Percentiles rank a stretch among this genome's conserved stretches.
These are phyloP conservation scores for Eupithecia tripunctaria DNA, from an alignment of 2,888 invertebrate genomes.

Conservation along the genomic window DNA sequence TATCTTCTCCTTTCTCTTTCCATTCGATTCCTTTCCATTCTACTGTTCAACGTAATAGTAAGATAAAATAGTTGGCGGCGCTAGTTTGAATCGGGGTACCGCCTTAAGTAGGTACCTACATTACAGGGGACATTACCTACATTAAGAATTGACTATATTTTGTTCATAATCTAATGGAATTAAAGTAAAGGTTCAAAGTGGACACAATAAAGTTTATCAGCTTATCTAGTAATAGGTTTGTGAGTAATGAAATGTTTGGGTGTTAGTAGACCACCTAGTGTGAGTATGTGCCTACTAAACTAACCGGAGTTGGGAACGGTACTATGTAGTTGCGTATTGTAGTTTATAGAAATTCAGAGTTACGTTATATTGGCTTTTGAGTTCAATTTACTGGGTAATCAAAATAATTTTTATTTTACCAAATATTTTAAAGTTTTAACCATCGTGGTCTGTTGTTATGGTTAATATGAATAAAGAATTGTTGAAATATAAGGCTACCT, in stretches of 20 bases:
- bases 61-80: too few relatives aligned
- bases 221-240: constrained; percentile 50
- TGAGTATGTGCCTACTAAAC: constrained; percentile 21
- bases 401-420: background rate
- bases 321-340: background rate
- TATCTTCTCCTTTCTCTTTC: too few relatives aligned
- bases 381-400: background rate
- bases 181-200: constrained; percentile 27
- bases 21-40: too few relatives aligned
- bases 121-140: background rate
- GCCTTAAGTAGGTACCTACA: too few relatives aligned
- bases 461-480: background rate
- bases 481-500: too few relatives aligned
- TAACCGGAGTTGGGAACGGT: constrained; percentile 4
- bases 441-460: background rate
- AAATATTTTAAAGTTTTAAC: background rate
- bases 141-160: background rate
- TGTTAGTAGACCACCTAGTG: constrained; percentile 70
- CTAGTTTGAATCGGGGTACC: too few relatives aligned
- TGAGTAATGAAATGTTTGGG: constrained; percentile 63
- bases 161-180: constrained; percentile 31
- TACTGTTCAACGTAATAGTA: too few relatives aligned
- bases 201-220: constrained; percentile 57
- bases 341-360: background rate
- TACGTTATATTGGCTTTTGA: too few relatives aligned